phyloP scores from a whole-genome alignment of 2,888 invertebrate species.

The Sesamia inferens region DNA sequence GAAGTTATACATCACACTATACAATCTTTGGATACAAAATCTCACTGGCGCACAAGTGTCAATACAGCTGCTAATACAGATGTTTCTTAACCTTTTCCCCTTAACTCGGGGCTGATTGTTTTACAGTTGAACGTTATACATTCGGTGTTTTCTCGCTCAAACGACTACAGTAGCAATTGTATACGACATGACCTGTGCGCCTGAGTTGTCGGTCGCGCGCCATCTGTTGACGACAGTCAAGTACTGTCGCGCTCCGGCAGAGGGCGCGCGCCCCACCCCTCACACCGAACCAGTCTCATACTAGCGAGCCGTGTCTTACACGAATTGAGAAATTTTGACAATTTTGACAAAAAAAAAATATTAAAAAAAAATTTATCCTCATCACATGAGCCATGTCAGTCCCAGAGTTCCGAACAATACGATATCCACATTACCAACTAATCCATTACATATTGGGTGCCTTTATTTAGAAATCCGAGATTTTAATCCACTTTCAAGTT shows the following conservation, averaged over 20 bases:
- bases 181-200: conserved; percentile 63
- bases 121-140: not conserved
- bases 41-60: conserved; percentile 71
- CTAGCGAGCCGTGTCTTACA: conserved; percentile 86
- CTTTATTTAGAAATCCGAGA: conserved; percentile 34
- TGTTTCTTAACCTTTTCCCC: not conserved
- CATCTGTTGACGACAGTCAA: not conserved
- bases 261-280: conserved; percentile 49
- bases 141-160: not conserved
- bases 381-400: conserved; percentile 88
- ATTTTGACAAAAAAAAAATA: conserved; percentile 67
- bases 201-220: conserved; percentile 44
- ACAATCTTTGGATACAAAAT: conserved; percentile 89
- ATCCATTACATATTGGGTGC: conserved; percentile 79
- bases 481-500: conserved; percentile 31
- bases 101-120: not conserved
- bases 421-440: conserved; percentile 81
- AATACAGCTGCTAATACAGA: conserved; percentile 37
- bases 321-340: conserved; percentile 79
- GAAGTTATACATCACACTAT: conserved; percentile 87
- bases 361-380: conserved; percentile 82
- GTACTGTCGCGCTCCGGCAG: not conserved
- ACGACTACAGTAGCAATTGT: conserved; percentile 30
- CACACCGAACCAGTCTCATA: conserved; percentile 83
- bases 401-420: conserved; percentile 80